Conservation (phyloP, 2,797 vertebrate species). For the Rhabdomys pumilio region DNA sequence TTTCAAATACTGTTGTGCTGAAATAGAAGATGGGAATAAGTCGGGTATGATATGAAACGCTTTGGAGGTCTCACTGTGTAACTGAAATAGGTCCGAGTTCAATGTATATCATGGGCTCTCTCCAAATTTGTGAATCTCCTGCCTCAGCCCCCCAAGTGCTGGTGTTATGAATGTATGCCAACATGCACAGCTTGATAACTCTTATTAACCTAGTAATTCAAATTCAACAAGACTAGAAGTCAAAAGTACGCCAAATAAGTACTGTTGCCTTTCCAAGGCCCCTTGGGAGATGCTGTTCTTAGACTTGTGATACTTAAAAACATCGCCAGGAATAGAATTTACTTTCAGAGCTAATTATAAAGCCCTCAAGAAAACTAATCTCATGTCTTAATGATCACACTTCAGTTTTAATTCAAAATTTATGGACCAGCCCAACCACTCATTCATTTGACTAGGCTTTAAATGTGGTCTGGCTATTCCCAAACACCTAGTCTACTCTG, state of each 20-base stretch:
- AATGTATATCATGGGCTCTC: not conserved
- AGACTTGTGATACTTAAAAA: slow-evolving; percentile 34
- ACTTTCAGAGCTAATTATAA: slow-evolving; percentile 52
- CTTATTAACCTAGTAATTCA: slow-evolving; percentile 43
- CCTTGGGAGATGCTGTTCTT: slow-evolving; percentile 21
- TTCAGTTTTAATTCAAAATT: slow-evolving; percentile 68
- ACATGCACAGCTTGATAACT: not conserved
- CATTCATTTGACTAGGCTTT: slow-evolving; percentile 23
- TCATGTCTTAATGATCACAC: slow-evolving; percentile 68
- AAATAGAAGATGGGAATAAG: slow-evolving; percentile 24
- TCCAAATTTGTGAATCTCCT: not conserved
- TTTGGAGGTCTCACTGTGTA: not conserved
- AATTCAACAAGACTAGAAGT: slow-evolving; percentile 65
- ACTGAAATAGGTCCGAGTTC: not conserved
- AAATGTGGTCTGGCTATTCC: slow-evolving; percentile 42
- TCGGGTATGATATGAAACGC: not conserved
- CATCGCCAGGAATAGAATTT: slow-evolving; percentile 53
- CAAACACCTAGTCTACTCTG: slow-evolving; percentile 38
- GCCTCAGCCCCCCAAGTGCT: not conserved
- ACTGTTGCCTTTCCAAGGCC: slow-evolving; percentile 38
- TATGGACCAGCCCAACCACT: slow-evolving; percentile 5
- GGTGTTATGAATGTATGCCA: not conserved
- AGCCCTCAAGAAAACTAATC: slow-evolving; percentile 56
- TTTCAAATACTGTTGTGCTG: slow-evolving; percentile 54
- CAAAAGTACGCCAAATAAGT: not conserved